Conservation (phyloP, 2,888 invertebrate species). For the Hirtodrosophila duncani region DNA sequence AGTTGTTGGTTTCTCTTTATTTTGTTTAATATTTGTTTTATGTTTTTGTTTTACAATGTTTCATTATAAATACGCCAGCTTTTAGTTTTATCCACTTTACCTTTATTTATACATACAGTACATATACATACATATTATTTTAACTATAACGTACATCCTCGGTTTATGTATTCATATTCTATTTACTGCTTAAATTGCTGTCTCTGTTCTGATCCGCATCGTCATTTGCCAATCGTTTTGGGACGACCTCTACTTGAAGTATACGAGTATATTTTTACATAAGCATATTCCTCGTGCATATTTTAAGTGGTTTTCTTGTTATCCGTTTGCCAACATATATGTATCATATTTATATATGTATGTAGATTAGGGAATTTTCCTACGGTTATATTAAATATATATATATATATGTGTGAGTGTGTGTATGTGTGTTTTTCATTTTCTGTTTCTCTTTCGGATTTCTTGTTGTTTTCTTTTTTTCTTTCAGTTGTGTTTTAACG, state of each 20-base stretch:
- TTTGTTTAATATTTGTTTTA: constrained; percentile 26
- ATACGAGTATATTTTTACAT: constrained; percentile 32
- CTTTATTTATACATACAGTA: constrained; percentile 18
- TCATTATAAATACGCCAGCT: constrained; percentile 54
- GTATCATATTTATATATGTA: constrained; percentile 19
- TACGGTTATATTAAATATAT: constrained; percentile 15
- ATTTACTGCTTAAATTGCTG: constrained; percentile 31
- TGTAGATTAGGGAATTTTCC: too few relatives aligned
- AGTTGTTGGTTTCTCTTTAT: constrained; percentile 40
- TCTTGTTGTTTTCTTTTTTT: constrained; percentile 32
- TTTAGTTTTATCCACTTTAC: constrained; percentile 30
- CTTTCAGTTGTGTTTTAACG: constrained; percentile 43
- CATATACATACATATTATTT: constrained; percentile 22
- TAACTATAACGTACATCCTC: constrained; percentile 26
- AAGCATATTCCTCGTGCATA: constrained; percentile 49
- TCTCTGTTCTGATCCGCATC: constrained; percentile 38
- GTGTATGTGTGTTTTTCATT: constrained; percentile 43
- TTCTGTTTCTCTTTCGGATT: constrained; percentile 26
- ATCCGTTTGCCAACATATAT: constrained; percentile 29
- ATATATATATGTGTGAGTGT: constrained; percentile 34
- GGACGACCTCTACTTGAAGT: constrained; percentile 38
- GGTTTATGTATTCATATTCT: constrained; percentile 37
- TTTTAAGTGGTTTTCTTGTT: constrained; percentile 26
- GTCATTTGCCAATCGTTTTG: too few relatives aligned
- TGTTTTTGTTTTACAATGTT: constrained; percentile 48